Base-by-base conservation (phyloP, 2,113 vertebrate genomes). In the Acanthisitta chloris region DNA sequence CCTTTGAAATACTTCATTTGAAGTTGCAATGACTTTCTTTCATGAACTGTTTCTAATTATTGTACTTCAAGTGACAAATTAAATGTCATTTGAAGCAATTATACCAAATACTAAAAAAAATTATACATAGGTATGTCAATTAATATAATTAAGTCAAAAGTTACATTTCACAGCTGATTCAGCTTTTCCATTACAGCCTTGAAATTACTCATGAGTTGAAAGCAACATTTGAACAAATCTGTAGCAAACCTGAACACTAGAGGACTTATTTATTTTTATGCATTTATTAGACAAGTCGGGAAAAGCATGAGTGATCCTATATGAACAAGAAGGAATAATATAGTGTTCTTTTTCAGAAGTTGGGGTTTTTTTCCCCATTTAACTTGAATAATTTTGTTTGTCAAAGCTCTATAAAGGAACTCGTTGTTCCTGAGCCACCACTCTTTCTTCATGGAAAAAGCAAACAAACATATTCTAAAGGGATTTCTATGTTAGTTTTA, bases 81-180 rank as follows among this genome's bases (percentile, higher is more conserved):
- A 97, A 98, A 97, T 97, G 96, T 96, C 98, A 98, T 97, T 98
- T 98, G 95, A 98, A 29, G 91, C 93, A 98, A 98, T 98, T 98
- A 96, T 84, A 95, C 89, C 78, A 97, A 97, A 98, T 97, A 96
- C 96, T 98, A 70, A 94, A 97, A 97, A 97, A 97, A 97, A 97
- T 97, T 96, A 96, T 89, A 94, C 94, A 89, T 89, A 97, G 96
- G 96, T 97, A 97, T 97, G 95, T 89, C 90, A 97, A 98, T 98
- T 98, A 98, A 94, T 96, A 97, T 97, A 96, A 98, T 98, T 97
- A 98, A 97, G 92, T 92, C 61, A 83, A 94, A 97, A 96, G 91
- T 88, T 96, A 65, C 80, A 90, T 93, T 96, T 93, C 90, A 93
- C 57, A 86, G 80, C 94, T 95, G 94, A 97, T 97, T 97, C 96